These are phyloP conservation scores for Trachurus trachurus DNA, from an alignment of 2,797 vertebrate genomes.

Conservation along the genomic window DNA sequence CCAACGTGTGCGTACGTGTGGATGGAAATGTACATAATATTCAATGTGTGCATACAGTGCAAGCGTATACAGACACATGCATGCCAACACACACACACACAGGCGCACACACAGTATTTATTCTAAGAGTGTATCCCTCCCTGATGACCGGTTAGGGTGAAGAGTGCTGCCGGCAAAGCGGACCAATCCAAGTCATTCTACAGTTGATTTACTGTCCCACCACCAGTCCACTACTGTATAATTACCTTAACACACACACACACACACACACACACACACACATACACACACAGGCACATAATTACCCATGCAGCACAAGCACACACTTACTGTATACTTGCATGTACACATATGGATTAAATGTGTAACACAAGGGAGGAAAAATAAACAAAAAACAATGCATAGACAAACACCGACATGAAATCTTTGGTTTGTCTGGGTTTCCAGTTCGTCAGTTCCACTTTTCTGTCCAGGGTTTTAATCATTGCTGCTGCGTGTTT, in stretches of 20 bases:
- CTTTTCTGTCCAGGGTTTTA: conserved; percentile 9
- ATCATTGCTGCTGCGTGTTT: conserved; percentile 10
- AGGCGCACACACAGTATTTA: conserved; percentile 62
- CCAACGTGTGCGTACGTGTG: conserved; percentile 16
- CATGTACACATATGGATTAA: conserved; percentile 50
- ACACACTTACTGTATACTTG: conserved; percentile 36
- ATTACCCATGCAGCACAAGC: conserved; percentile 47
- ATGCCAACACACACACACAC: conserved; percentile 10
- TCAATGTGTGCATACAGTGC: conserved; percentile 8
- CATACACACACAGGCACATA: conserved; percentile 32
- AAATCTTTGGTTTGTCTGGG: conserved; percentile 2
- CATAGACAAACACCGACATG: conserved; percentile 18
- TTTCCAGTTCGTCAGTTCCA: conserved; percentile 18
- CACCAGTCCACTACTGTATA: conserved; percentile 81
- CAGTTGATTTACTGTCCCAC: conserved; percentile 85
- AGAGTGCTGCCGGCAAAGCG: conserved; percentile 69
- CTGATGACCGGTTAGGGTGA: conserved; percentile 78
- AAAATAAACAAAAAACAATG: conserved; percentile 27
- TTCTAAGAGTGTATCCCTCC: conserved; percentile 80
- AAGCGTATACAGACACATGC: conserved; percentile 39
- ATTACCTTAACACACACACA: conserved; percentile 70
- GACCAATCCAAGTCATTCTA: conserved; percentile 81
- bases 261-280: conserved; percentile 44
- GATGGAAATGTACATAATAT: conserved; percentile 33
- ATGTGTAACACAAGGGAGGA: conserved; percentile 22